Conservation (phyloP, 2,113 vertebrate genomes). For the Platycercus adscitus region DNA sequence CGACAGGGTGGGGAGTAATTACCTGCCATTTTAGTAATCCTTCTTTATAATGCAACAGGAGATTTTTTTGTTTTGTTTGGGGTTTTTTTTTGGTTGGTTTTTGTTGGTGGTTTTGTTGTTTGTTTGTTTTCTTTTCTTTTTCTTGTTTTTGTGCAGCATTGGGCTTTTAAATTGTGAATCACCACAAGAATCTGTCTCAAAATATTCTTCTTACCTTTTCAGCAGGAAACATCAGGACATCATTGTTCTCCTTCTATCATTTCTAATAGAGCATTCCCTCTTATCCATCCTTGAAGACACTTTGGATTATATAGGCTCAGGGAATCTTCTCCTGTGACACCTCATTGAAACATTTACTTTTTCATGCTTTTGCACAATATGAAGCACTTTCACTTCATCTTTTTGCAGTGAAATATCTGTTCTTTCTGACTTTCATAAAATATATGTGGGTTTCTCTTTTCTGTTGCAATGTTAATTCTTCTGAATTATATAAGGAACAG, state of each 20-base stretch:
- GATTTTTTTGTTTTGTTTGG: too few relatives aligned
- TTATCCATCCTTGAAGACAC: not conserved
- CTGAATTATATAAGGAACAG: not conserved
- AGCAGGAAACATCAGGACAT: not conserved
- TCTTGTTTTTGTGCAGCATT: not conserved
- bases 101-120: too few relatives aligned
- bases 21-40: not conserved
- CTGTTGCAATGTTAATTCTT: slow-evolving; percentile 1
- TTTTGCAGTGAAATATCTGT: not conserved
- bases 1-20: not conserved
- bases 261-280: not conserved
- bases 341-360: not conserved
- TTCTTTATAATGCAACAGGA: not conserved
- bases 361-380: not conserved
- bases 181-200: not conserved
- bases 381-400: not conserved
- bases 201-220: not conserved
- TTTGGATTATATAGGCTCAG: not conserved
- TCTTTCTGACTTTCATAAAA: not conserved
- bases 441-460: not conserved
- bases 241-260: not conserved
- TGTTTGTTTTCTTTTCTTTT: not conserved
- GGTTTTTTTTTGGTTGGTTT: too few relatives aligned
- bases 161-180: not conserved
- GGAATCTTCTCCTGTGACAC: not conserved